Base-by-base conservation (phyloP, 2,113 vertebrate genomes). In the Embiotoca jacksoni region DNA sequence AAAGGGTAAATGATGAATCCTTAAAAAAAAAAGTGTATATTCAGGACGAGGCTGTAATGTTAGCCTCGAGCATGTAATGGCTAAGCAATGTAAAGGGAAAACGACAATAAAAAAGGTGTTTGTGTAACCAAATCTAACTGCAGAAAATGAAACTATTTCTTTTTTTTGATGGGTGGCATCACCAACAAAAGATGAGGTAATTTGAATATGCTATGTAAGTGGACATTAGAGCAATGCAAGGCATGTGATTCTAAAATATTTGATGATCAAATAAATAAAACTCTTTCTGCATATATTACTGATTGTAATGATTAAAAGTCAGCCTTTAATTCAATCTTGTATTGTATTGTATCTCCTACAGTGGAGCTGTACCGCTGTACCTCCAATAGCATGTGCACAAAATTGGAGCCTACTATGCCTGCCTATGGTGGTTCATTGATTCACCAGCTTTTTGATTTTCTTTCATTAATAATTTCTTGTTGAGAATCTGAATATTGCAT, bases 1-100 rank as follows among this genome's bases (percentile, higher is more conserved):
- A 23, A 64, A 64, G 23, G 37, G 6, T 41, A 61, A 46, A 49
- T 64, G 41, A 32, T 63, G 16, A 53, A 66, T 66, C 7, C 11
- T 46, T 46, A 46, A 9, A 11, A 46, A 46, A 46, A 23, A 23
- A 23, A 23, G 23, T 23, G 23, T 23, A 23, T 23, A 23, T 23
- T 23, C 23, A 23, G 23, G 23, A 23, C 23, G 23, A 23, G 23
- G 23, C 23, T 23, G 23, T 23, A 23, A 23, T 23, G 23, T 23
- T 23, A 23, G 23, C 23, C 23, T 46, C 11, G 44, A 46, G 11
- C 6, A 46, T 46, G 44, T 46, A 46, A 46, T 46, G 44, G 44
- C 2, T 46, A 3, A 46, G 7, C 11, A 46, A 46, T 9, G 2
- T 11, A 46, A 46, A 46, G 11, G 23, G 23, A 23, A 23, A 23